Evolutionary conservation across 2,888 invertebrate species (phyloP).

Genomic region (Chymomyza amoena): DNA sequence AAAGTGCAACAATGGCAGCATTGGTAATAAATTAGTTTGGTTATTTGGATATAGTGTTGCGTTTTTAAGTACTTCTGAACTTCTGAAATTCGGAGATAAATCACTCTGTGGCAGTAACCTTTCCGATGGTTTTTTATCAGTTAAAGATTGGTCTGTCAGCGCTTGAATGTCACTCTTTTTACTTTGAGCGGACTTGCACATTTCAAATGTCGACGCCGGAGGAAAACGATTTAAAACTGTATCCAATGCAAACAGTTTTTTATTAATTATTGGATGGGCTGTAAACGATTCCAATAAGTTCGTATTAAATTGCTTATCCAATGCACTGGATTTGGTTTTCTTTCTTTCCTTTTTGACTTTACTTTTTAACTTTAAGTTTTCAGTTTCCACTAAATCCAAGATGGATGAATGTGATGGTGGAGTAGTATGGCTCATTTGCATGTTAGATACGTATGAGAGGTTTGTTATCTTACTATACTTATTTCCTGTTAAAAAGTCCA

Average conservation of each 20-base stretch:
- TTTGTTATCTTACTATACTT: slow-evolving; percentile 19
- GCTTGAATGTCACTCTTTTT: not conserved
- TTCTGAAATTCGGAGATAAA: not conserved
- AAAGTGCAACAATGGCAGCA: slow-evolving; percentile 75
- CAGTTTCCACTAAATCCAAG: slow-evolving; percentile 26
- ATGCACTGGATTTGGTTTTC: slow-evolving; percentile 44
- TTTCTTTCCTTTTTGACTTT: slow-evolving; percentile 70
- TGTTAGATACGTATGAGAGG: not conserved
- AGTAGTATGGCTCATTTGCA: not conserved
- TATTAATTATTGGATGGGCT: not conserved
- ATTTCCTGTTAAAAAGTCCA: slow-evolving; percentile 21
- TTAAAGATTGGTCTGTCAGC: not conserved
- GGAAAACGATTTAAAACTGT: not conserved
- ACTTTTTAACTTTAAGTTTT: slow-evolving; percentile 20
- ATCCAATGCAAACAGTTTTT: not conserved
- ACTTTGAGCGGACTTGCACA: not conserved
- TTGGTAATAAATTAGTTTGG: slow-evolving; percentile 70
- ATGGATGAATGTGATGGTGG: not conserved
- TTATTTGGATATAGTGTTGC: slow-evolving; percentile 31
- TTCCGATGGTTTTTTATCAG: not conserved
- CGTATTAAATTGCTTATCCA: not conserved
- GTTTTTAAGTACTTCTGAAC: not conserved
- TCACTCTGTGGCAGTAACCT: not conserved
- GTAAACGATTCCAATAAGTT: not conserved
- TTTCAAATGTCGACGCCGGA: not conserved